Evolutionary conservation across 2,888 invertebrate genomes (phyloP), one percentile per base, ranked within the genome.

Genomic region (Microchrysa polita): DNA sequence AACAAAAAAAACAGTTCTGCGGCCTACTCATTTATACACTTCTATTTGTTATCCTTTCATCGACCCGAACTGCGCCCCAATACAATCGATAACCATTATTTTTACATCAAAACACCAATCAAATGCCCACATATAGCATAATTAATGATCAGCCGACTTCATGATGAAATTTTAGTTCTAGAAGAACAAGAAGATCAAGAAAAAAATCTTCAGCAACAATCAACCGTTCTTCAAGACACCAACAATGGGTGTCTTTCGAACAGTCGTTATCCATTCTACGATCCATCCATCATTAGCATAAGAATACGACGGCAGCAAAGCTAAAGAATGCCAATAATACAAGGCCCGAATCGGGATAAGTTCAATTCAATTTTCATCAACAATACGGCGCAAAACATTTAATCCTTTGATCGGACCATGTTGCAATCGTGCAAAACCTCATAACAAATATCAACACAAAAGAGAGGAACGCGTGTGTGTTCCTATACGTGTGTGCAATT

Each of bases 221-320:
- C 27, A 34, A 34, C 27, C 27, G 27, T 18, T 14, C 34, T 60
- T 60, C 61, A 7, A 61, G 23, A 7, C 40, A 14, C n/a, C 40
- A 61, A 61, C 61, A 61, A 61, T 61, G 40, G n/a, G 61, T 16
- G 16, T n/a, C 22, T 40, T n/a, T 61, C 61, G 61, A 40, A 48
- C 12, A 65, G 42, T 22, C 65, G 22, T 22, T 48, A 9, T 22
- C 61, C 44, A 65, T 65, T 44, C 48, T 44, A 34, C 44, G 48
- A 65, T 65, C 65, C 42, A 69, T 57, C 23, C 40, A 57, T 57
- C 69, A 69, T 69, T 69, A 69, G 40, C 69, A 69, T 69, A 69
- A 40, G 69, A 69, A 69, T 69, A 40, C 18, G n/a, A n/a, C n/a
- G n/a, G n/a, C n/a, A n/a, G 27, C 27, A 10, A 14, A 18, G n/a